A percentile compares a stretch with the other conserved stretches of the same genome.
phyloP scores from a whole-genome alignment of 2,797 vertebrate species.

The Carcharodon carcharias region DNA sequence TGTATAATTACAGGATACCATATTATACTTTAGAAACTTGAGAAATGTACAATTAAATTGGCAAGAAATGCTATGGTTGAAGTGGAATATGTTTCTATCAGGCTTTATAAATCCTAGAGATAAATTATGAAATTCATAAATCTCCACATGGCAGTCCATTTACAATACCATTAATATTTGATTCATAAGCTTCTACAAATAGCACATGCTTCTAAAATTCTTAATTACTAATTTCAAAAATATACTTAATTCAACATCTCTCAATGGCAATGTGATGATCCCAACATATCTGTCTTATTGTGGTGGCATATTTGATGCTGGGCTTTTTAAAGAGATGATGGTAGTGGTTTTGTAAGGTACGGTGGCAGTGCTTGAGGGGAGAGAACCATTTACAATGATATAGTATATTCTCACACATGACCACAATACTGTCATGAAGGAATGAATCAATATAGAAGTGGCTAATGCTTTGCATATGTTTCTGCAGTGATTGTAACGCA shows the following conservation, averaged over 20 bases:
- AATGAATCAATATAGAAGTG: neutral
- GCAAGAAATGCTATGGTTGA: conserved; percentile 7
- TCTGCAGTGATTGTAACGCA: neutral
- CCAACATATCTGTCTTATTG: neutral
- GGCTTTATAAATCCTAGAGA: neutral
- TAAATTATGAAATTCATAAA: neutral
- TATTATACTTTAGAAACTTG: neutral
- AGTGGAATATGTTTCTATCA: neutral
- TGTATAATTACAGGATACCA: neutral
- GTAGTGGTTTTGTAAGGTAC: neutral
- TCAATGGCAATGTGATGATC: neutral
- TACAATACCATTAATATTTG: neutral
- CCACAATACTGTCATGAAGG: neutral
- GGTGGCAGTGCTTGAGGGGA: neutral
- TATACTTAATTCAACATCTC: neutral
- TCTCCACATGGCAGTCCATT: neutral
- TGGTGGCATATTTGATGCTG: neutral
- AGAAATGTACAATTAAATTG: neutral
- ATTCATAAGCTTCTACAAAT: neutral
- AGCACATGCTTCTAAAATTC: neutral
- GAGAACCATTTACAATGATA: neutral
- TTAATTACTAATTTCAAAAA: neutral
- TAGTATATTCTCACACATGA: neutral
- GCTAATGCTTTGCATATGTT: neutral
- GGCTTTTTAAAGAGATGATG: neutral